Base-by-base conservation (phyloP, 2,888 invertebrate genomes). In the Hyles lineata region DNA sequence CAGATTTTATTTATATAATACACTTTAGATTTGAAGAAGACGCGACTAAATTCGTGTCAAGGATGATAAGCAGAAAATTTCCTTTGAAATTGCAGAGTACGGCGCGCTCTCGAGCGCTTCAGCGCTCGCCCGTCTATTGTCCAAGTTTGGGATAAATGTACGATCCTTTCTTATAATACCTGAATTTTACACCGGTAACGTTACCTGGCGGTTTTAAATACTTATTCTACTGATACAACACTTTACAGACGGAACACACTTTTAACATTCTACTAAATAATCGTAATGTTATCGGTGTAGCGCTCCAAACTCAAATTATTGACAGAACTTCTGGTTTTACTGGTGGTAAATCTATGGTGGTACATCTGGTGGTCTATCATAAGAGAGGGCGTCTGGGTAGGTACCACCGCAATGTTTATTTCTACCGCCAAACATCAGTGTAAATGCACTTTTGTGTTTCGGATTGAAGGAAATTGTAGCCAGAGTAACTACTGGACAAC, bases 11-110 rank as follows among this genome's bases (percentile, higher is more conserved):
- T 67, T 50, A 17, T 67, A 50, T 11, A 70, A n/a, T 29, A 60
- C 23, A 35, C 23, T 62, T 61, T 21, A 29, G 9, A 23, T 25
- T 23, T 59, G 69, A 75, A 80, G 76, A 80, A 77, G 72, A 75
- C 74, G 74, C 76, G 73, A 75, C 78, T 78, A 77, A 80, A 88
- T 88, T 82, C 85, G 85, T 87, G 88, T 89, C 88, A 87, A 88
- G 88, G 85, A 87, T 87, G 86, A 89, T 88, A 88, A 90, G 88
- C 87, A 85, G 85, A 88, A 89, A 87, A 87, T 87, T 84, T 87
- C 79, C 82, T 89, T 87, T 84, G 84, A 84, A 85, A 84, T 78
- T 77, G 79, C 77, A 80, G 79, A 84, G 83, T 80, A 82, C 76
- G 79, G 80, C 76, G 74, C 81, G 78, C 76, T 83, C 72, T 72